Base-by-base conservation (phyloP, 2,797 vertebrate species). In the Rallus crepitans region DNA sequence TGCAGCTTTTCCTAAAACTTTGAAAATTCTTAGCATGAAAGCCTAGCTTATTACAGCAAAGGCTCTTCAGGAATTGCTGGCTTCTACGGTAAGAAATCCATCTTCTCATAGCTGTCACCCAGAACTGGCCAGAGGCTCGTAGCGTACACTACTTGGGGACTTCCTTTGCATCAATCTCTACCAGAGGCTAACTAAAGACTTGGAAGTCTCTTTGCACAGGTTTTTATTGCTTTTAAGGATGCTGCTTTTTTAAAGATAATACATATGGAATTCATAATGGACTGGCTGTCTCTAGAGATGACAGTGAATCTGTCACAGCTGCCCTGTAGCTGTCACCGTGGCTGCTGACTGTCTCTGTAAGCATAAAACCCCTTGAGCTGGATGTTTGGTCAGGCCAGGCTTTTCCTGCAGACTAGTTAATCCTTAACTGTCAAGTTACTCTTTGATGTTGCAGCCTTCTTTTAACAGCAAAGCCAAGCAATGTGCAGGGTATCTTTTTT, bases 181-280 rank as follows among this genome's bases (percentile, higher is more conserved):
- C 35, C 19, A 84, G 70, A 60, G 42, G 40, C 66, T 70, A 85
- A 0, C 20, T 37, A 25, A 78, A 66, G 50, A 8, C 35, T 48
- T 66, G 28, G 6, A 55, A 63, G 5, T 37, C 42, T 73, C 40
- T 63, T 50, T 75, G 37, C 15, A 27, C 15, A 24, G 23, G 2
- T 9, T 50, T 68, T 39, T 56, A 33, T 52, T 71, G 15, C 47
- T 80, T 9, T 89, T 80, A 30, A 28, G 63, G 50, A 19, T 42
- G 6, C 65, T 75, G 31, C 3, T 3, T 42, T n/a, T 40, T 25
- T 20, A 12, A 9, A 16, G 31, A 21, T 5, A 6, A 45, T 24
- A 6, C 3, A 7, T 11, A 19, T 2, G 10, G 39, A n/a, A 31
- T 15, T 10, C 6, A 0, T 12, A 40, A 20, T 4, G 14, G 35